phyloP scores from a whole-genome alignment of 53 echinoderm and acorn worm species.

The Mesocentrotus franciscanus region DNA sequence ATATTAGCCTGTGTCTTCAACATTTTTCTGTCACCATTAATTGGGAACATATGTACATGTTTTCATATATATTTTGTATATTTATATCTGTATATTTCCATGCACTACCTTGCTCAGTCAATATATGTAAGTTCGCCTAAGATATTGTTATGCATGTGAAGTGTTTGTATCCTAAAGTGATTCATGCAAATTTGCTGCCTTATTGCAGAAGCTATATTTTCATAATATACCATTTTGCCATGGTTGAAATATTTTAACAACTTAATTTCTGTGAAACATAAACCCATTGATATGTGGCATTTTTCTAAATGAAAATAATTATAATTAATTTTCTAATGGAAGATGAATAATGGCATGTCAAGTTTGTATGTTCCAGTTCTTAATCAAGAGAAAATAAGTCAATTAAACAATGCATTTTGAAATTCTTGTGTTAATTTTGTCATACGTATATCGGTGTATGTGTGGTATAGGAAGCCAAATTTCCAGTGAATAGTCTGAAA shows the following conservation, averaged over 20 bases:
- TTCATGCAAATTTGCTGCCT: neutral
- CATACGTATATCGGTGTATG: neutral
- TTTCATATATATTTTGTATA: neutral
- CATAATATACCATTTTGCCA: neutral
- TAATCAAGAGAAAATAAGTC: neutral
- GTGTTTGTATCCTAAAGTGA: neutral
- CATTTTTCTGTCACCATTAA: neutral
- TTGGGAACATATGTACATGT: neutral
- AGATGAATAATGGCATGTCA: neutral
- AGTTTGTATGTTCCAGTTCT: neutral
- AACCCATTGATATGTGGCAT: neutral
- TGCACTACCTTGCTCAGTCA: neutral
- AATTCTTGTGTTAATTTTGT: neutral
- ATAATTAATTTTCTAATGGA: neutral
- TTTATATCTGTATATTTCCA: neutral
- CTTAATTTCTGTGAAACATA: neutral
- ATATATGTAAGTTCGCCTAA: too few species aligned
- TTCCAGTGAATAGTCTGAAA: too few species aligned
- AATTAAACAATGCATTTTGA: neutral
- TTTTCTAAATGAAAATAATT: neutral
- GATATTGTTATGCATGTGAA: neutral
- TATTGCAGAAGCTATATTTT: neutral
- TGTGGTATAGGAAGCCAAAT: too few species aligned
- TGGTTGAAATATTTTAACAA: neutral
- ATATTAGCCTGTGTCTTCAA: neutral